These are phyloP conservation scores for Apis laboriosa DNA, from an alignment of 1,140 invertebrate genomes.

Conservation along the genomic window DNA sequence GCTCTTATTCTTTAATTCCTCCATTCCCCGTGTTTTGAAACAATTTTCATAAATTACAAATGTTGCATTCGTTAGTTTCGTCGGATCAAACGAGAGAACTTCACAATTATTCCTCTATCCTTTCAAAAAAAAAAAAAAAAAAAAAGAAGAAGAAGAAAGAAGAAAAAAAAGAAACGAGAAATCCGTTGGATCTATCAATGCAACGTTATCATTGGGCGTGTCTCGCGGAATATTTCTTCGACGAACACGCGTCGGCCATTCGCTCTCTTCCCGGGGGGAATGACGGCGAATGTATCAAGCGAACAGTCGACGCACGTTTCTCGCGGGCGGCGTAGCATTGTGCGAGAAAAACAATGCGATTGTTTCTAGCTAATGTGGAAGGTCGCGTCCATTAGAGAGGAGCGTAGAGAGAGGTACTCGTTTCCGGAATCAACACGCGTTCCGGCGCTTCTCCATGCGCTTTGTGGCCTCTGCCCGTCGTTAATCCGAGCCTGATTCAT, in stretches of 20 bases:
- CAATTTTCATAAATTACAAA: no score
- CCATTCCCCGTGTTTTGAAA: no score
- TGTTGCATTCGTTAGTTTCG: no score
- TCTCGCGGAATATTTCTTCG: not conserved
- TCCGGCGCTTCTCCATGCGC: conserved; percentile 21
- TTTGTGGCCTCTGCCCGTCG: conserved; percentile 33
- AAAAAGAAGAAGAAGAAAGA: no score
- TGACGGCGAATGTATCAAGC: conserved; percentile 1
- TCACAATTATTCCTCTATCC: no score
- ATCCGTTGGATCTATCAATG: not conserved
- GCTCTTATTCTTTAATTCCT: not conserved
- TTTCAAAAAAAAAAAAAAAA: no score
- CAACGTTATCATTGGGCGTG: not conserved
- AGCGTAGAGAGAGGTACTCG: conserved; percentile 43
- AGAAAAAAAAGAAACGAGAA: not conserved
- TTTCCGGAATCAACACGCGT: conserved; percentile 53
- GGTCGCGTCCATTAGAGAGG: conserved; percentile 60
- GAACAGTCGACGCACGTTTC: not conserved
- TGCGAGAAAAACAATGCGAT: conserved; percentile 63
- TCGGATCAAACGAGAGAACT: no score
- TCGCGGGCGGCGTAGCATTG: conserved; percentile 42
- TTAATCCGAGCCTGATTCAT: conserved; percentile 62
- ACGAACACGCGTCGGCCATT: conserved; percentile 21
- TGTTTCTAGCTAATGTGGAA: conserved; percentile 63
- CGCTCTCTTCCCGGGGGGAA: not conserved